Conservation (phyloP, 2,888 invertebrate species). For the Dynastes tityus region DNA sequence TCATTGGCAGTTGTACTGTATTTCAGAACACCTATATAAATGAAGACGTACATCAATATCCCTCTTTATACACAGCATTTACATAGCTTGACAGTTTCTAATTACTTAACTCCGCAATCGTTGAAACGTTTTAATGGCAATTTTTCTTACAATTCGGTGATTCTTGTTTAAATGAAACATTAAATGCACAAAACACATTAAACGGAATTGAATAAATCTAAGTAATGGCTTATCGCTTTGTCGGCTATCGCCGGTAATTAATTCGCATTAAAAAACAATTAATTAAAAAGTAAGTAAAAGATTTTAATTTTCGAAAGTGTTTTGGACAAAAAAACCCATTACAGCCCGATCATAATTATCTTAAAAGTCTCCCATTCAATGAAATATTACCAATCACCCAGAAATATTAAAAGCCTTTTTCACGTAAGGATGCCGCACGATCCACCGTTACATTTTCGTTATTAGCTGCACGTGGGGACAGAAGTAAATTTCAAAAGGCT, state of each 20-base stretch:
- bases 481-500: constrained; percentile 15
- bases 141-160: constrained; percentile 21
- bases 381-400: constrained; percentile 48
- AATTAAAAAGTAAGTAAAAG: constrained; percentile 49
- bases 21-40: too few relatives aligned
- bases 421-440: constrained; percentile 48
- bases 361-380: constrained; percentile 38
- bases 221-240: constrained; percentile 43
- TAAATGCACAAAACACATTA: constrained; percentile 31
- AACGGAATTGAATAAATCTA: constrained; percentile 37
- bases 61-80: not conserved
- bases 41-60: not conserved
- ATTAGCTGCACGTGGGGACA: constrained; percentile 35
- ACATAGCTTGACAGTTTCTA: not conserved
- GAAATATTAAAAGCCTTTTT: constrained; percentile 48
- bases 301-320: constrained; percentile 45
- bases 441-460: constrained; percentile 44
- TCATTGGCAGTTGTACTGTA: too few relatives aligned
- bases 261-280: constrained; percentile 51
- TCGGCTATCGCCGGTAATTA: constrained; percentile 37
- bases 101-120: constrained; percentile 20
- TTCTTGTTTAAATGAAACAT: constrained; percentile 2
- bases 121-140: constrained; percentile 7
- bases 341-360: constrained; percentile 47
- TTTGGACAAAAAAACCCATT: constrained; percentile 26